Evolutionary conservation across 2,888 invertebrate species (phyloP), one percentile per base, ranked within the genome.

Genomic region (Apamea epomidion): DNA sequence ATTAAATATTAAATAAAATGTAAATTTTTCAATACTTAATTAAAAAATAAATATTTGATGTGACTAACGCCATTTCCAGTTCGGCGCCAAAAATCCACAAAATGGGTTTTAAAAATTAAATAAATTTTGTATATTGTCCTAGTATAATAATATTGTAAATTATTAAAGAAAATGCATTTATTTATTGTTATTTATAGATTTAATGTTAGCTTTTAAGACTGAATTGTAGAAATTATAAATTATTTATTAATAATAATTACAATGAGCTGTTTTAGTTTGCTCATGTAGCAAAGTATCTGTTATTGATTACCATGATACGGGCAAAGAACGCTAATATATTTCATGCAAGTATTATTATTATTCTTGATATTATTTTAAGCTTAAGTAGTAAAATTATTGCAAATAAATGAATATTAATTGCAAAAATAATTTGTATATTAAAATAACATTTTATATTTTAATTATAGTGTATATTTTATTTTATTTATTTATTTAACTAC

Each of bases 161-260:
- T 93, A 88, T 85, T 85, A 70, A 83, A 84, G 65, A 80, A 85
- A 92, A 91, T 91, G 94, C 94, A 96, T 95, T 95, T 95, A 96
- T 95, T 95, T 94, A 95, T 94, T 93, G 88, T 93, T 92, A 87
- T 87, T 84, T 89, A 81, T 92, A 92, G 83, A 87, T 83, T 87
- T 90, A 91, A 91, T 83, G 82, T 89, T 94, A 94, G 92, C 83
- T 45, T 91, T 91, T 93, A 94, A 93, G 93, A 93, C 92, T 94
- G 93, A 94, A 85, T 76, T 87, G 82, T 91, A 91, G 87, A 90
- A 89, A 90, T 83, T 82, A 85, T 83, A 80, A 88, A 81, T 88
- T 83, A 81, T 88, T 85, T 86, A 80, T 80, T 85, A 32, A 81
- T 85, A 78, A 85, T 87, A 62, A 60, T 79, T 78, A 74, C 71